Evolutionary conservation across 2,113 vertebrate genomes (phyloP).

Genomic region (Columba livia): DNA sequence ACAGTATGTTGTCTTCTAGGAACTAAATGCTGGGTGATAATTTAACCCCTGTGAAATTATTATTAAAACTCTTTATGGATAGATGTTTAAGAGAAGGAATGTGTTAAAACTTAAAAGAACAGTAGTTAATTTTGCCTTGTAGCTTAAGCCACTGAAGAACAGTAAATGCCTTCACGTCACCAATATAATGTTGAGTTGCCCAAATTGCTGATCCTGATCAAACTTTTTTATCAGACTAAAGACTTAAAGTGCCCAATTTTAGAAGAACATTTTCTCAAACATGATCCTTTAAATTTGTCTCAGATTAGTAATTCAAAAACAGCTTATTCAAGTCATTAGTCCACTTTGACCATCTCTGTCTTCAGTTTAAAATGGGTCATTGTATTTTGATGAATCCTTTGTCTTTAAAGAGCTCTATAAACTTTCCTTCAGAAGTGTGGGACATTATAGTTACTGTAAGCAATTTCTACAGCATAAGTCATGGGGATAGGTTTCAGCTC

Average conservation of each 20-base stretch:
- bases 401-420: neutral
- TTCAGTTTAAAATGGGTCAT: neutral
- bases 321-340: neutral
- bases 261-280: neutral
- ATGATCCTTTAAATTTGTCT: neutral
- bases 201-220: neutral
- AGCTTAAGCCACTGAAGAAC: neutral
- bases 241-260: neutral
- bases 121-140: neutral
- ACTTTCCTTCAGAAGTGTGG: neutral
- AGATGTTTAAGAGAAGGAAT: neutral
- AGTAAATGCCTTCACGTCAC: neutral
- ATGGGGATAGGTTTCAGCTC: constrained; percentile 3
- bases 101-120: neutral
- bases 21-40: neutral
- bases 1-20: neutral
- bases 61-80: neutral
- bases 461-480: constrained; percentile 1
- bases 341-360: neutral
- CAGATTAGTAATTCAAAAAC: neutral
- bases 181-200: neutral
- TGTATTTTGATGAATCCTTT: neutral
- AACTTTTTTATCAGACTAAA: neutral
- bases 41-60: neutral
- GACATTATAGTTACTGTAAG: neutral